Conservation (phyloP, 2,797 vertebrate species). For the Bovichtus variegatus region DNA sequence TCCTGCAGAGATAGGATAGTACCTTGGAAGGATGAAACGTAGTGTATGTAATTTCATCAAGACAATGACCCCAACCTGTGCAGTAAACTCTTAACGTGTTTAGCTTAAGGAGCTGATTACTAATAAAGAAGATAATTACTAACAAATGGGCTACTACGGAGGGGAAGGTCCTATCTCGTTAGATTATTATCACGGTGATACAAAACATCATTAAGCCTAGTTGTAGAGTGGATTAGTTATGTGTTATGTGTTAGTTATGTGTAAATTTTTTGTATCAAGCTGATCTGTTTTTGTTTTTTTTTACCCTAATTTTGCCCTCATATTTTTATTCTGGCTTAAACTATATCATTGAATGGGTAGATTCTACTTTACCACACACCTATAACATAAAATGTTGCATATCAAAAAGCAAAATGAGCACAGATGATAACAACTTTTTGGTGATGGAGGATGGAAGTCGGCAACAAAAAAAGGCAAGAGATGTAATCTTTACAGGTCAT, state of each 20-base stretch:
- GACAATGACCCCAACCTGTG: constrained; percentile 55
- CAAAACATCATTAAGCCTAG: constrained; percentile 37
- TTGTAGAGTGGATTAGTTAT: not conserved
- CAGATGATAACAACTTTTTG: not conserved
- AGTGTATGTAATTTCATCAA: constrained; percentile 71
- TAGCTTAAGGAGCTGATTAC: constrained; percentile 36
- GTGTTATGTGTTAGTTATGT: not conserved
- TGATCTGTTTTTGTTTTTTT: constrained; percentile 6
- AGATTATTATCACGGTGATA: constrained; percentile 11
- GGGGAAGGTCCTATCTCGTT: constrained; percentile 26
- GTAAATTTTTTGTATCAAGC: not conserved
- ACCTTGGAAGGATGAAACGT: constrained; percentile 41
- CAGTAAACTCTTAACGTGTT: constrained; percentile 34
- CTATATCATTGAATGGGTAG: not conserved
- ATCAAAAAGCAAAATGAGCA: constrained; percentile 5
- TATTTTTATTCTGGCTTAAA: not conserved
- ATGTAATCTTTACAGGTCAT: constrained; percentile 37
- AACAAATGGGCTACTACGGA: constrained; percentile 37
- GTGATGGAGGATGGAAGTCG: constrained; percentile 26
- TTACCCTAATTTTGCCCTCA: not conserved
- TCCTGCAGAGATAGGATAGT: constrained; percentile 57
- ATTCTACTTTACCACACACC: not conserved
- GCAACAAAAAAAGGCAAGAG: constrained; percentile 25
- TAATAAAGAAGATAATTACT: constrained; percentile 66
- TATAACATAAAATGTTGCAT: not conserved